Evolutionary conservation across 2,888 invertebrate species (phyloP).

Genomic region (Drosophila infuscata): DNA sequence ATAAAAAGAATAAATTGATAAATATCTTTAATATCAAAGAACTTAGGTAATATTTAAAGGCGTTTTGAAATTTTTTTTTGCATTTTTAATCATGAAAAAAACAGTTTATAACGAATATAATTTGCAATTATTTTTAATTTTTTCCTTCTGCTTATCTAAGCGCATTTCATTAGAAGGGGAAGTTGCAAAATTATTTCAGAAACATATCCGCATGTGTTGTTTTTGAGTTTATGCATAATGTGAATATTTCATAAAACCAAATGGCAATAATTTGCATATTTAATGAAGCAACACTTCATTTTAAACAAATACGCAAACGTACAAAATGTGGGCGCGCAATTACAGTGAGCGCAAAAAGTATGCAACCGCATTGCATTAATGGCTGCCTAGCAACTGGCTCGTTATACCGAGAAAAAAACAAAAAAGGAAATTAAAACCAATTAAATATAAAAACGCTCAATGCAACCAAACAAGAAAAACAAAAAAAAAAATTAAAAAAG

Average conservation of each 20-base stretch:
- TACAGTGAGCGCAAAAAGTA: slow-evolving; percentile 41
- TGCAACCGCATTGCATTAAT: slow-evolving; percentile 57
- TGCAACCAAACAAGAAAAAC: slow-evolving; percentile 25
- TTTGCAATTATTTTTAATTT: neutral
- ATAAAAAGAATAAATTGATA: too few species aligned
- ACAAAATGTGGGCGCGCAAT: slow-evolving; percentile 20
- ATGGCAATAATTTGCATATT: slow-evolving; percentile 72
- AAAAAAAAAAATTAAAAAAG: slow-evolving; percentile 8
- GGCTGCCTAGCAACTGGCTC: slow-evolving; percentile 62
- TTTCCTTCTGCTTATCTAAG: slow-evolving; percentile 21
- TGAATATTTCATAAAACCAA: slow-evolving; percentile 68
- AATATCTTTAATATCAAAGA: neutral
- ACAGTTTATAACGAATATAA: neutral
- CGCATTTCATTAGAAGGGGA: slow-evolving; percentile 28
- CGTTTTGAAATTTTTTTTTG: neutral
- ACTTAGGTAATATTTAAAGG: neutral
- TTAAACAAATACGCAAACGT: slow-evolving; percentile 29
- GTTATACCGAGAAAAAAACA: slow-evolving; percentile 57
- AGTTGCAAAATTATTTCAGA: neutral
- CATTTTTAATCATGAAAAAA: neutral
- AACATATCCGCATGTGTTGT: neutral
- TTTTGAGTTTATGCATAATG: slow-evolving; percentile 14
- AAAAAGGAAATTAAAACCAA: slow-evolving; percentile 59
- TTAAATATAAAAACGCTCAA: slow-evolving; percentile 65
- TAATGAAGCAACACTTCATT: slow-evolving; percentile 76